phyloP scores from a whole-genome alignment of 2,113 vertebrate genomes.

The Steatornis caripensis region DNA sequence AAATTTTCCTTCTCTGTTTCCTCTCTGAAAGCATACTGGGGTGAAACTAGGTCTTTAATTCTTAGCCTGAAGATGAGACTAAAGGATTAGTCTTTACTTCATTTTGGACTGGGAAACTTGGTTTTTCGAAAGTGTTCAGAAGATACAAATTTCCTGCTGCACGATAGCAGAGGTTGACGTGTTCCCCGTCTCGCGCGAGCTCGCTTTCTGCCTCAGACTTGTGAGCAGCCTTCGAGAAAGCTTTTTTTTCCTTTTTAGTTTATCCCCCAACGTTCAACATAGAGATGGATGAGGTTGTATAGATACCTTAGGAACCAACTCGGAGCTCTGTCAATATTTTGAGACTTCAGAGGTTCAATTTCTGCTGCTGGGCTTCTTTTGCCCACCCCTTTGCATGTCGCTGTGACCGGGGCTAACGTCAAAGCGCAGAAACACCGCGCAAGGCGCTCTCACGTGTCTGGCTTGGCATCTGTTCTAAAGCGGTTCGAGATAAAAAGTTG shows the following conservation, averaged over 20 bases:
- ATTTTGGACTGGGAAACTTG: neutral
- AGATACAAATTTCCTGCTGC: neutral
- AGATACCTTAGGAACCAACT: neutral
- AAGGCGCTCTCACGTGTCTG: neutral
- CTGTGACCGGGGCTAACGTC: neutral
- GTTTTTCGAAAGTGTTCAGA: neutral
- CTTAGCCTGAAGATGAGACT: neutral
- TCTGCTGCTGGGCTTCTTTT: neutral
- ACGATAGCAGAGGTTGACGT: neutral
- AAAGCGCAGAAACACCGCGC: fast-evolving
- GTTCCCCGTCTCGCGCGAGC: neutral
- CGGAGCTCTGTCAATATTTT: neutral
- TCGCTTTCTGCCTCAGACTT: neutral
- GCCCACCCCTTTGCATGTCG: neutral
- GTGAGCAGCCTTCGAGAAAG: neutral
- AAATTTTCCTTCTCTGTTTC: neutral
- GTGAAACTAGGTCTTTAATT: neutral
- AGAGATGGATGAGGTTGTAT: neutral
- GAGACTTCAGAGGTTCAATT: neutral
- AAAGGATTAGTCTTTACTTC: neutral
- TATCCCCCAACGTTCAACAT: neutral
- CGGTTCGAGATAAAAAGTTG: neutral
- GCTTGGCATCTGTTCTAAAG: neutral
- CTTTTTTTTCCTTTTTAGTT: neutral
- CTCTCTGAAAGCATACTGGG: neutral